phyloP scores from a whole-genome alignment of 2,797 vertebrate genomes.

The Luscinia luscinia region DNA sequence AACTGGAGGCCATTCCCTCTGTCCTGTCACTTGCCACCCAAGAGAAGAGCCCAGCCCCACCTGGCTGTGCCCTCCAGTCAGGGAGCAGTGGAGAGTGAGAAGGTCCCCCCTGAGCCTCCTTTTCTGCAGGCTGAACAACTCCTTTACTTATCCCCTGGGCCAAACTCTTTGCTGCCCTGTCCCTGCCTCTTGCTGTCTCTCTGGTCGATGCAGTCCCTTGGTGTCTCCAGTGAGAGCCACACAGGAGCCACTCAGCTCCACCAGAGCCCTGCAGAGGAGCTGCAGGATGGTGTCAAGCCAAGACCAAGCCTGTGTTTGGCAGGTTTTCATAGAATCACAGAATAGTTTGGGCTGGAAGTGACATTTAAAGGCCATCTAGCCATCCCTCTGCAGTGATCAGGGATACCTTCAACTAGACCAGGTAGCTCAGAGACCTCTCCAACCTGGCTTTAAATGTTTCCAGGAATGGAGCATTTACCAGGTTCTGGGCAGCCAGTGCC shows the following conservation, averaged over 20 bases:
- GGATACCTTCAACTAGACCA: background rate
- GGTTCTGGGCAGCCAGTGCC: background rate
- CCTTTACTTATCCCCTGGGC: background rate
- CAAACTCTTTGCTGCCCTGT: background rate
- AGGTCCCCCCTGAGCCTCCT: background rate
- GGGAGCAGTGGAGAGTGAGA: no score
- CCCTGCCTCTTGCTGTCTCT: background rate
- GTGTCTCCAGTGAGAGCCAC: background rate
- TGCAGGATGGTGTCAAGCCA: background rate
- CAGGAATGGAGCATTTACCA: background rate
- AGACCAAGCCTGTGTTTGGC: fast-evolving
- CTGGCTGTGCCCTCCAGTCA: background rate
- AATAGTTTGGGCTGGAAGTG: background rate
- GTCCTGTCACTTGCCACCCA: no score
- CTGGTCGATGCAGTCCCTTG: fast-evolving
- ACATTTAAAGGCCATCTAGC: background rate
- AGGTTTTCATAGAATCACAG: background rate
- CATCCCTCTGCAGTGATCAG: fast-evolving
- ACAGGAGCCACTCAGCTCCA: background rate
- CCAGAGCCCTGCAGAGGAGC: background rate
- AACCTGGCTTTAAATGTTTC: background rate
- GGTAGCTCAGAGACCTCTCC: background rate
- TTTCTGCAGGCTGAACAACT: background rate
- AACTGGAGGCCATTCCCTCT: background rate
- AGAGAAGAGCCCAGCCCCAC: fast-evolving